phyloP scores from a whole-genome alignment of 1,140 invertebrate genomes.

The Coelopa frigida region DNA sequence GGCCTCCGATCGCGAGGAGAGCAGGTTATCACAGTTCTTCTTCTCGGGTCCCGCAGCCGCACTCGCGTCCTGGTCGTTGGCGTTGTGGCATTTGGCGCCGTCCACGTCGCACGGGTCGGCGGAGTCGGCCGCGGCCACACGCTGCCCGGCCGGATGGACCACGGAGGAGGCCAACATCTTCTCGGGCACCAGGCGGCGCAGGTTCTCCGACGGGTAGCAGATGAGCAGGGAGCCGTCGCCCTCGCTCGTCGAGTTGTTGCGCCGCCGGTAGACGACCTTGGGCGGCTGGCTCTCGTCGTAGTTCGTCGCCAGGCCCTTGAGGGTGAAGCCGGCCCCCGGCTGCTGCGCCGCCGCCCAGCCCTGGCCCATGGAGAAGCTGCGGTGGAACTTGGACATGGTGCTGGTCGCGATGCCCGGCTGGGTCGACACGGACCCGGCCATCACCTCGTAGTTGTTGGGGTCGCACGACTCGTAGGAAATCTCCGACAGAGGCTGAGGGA shows the following conservation, averaged over 20 bases:
- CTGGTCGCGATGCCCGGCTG: constrained; percentile 12
- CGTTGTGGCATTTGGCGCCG: background rate
- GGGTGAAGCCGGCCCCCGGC: constrained; percentile 8
- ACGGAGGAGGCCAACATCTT: constrained; percentile 30
- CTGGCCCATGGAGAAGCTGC: constrained; percentile 44
- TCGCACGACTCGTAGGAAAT: constrained; percentile 41
- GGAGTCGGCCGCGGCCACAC: constrained; percentile 5
- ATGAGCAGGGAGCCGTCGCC: constrained; percentile 62
- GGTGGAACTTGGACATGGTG: constrained; percentile 38
- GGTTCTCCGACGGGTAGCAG: constrained; percentile 72
- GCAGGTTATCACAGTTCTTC: background rate
- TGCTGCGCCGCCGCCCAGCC: constrained; percentile 34
- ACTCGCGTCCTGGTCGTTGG: background rate
- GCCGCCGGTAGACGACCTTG: constrained; percentile 36
- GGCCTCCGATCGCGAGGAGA: no score
- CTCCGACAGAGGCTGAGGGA: constrained; percentile 34
- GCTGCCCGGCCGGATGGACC: constrained; percentile 14
- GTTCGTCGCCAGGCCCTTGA: background rate
- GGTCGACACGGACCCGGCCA: constrained; percentile 20
- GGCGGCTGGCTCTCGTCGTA: constrained; percentile 18
- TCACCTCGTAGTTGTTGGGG: constrained; percentile 34
- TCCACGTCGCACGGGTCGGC: background rate
- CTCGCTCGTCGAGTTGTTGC: constrained; percentile 41
- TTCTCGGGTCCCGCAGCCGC: background rate
- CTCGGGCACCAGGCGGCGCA: constrained; percentile 60